Evolutionary conservation across 1,140 invertebrate species (phyloP), one percentile per base, ranked within the genome.

Genomic region (Tribolium madens): DNA sequence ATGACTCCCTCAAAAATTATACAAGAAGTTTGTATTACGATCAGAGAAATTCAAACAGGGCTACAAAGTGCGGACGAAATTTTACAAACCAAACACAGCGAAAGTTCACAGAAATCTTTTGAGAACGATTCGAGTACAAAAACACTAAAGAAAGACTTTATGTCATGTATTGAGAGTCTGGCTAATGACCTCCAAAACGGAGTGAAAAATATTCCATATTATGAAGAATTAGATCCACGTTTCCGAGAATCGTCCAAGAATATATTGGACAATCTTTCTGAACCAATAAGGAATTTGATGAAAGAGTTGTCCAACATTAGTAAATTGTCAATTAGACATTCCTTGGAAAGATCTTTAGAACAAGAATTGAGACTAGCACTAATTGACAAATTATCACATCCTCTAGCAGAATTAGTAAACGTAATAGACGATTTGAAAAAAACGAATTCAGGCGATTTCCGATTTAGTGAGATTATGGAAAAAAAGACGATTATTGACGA

Each of bases 321-420:
- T 85, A 81, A 18, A 17, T 68, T 73, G 76, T 84, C 85, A 0
- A 83, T 87, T 6, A 83, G 84, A 73, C 84, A 86, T 26, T 80
- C 86, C 7, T 84, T 81, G 0, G 81, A 86, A 64, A 87, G 88
- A 76, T 86, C 87, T 0, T 79, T 88, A 69, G 84, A 87, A 17
- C 87, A 89, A 76, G 87, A 89, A 75, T 81, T 89, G 7, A 86
- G 88, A 52, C 84, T 87, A 80, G 86, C 87, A 12, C 84, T 89
- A 53, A 81, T 89, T 13, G 88, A 89, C 71, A 86, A 87, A 75
- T 85, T 89, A 0, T 85, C 84, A 0, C 83, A 86, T 15, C 87
- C 88, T 1, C 82, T 89, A 4, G 85, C 86, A 71, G 87, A 89
- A 76, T 81, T 89, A 1, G 86, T 87, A 10, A 88, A 87, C 80